A percentile compares a stretch with the other conserved stretches of the same genome.
Evolutionary conservation across 2,113 vertebrate genomes (phyloP).

Genomic region (Struthidea cinerea): DNA sequence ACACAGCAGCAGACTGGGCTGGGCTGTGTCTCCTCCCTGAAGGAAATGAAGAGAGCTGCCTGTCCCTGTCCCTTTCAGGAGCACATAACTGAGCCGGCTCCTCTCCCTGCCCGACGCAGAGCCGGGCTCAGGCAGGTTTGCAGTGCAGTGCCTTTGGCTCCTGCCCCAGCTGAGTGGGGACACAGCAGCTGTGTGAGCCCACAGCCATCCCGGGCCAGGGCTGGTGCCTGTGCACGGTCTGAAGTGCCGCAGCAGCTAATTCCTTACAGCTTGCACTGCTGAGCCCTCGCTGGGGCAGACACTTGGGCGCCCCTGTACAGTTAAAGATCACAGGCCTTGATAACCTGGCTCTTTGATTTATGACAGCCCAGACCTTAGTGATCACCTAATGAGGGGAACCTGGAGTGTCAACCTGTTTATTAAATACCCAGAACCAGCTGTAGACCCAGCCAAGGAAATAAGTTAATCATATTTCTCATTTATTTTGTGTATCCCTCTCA

Average conservation of each 20-base stretch:
- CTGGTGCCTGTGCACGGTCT: not conserved
- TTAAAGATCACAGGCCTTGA: constrained; percentile 95
- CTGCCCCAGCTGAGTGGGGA: not conserved
- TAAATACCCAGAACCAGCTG: constrained; percentile 96
- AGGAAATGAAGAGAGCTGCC: not conserved
- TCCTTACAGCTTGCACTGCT: constrained; percentile 87
- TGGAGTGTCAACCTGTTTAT: constrained; percentile 98
- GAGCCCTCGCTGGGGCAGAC: constrained; percentile 84
- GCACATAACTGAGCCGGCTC: not conserved
- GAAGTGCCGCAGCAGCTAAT: constrained; percentile 71
- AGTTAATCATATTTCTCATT: constrained; percentile 81
- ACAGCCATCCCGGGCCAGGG: not conserved
- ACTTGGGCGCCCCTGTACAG: constrained; percentile 94
- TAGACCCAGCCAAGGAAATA: constrained; percentile 68
- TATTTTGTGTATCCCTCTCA: constrained; percentile 50
- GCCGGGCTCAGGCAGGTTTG: not conserved
- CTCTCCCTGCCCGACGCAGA: accelerated
- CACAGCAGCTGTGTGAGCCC: not conserved
- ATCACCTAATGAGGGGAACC: constrained; percentile 95
- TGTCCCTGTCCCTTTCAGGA: not conserved
- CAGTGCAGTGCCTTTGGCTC: not conserved
- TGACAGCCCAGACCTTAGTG: constrained; percentile 79
- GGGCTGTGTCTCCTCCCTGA: not conserved
- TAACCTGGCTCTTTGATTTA: constrained; percentile 97
- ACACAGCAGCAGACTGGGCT: not conserved